Evolutionary conservation across 2,888 invertebrate species (phyloP).

Genomic region (Onchidella celtica): DNA sequence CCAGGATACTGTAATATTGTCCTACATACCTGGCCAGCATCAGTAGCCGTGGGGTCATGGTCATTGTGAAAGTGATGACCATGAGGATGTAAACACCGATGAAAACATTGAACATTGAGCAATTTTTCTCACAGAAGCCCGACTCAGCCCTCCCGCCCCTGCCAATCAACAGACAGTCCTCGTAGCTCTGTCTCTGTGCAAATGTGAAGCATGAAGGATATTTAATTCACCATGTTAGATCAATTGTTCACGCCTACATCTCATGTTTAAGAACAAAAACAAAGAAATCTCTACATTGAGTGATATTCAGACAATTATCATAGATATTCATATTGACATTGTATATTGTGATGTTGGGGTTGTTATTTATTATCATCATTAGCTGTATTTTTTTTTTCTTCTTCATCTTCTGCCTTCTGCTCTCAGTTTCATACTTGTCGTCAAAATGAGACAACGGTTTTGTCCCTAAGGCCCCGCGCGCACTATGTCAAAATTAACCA

Average conservation of each 20-base stretch:
- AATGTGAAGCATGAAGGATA: too few species aligned
- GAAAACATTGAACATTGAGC: not conserved
- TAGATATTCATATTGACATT: not conserved
- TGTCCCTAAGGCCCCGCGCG: too few species aligned
- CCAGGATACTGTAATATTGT: too few species aligned
- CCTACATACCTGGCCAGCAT: conserved; percentile 10
- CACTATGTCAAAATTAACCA: too few species aligned
- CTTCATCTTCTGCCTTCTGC: not conserved
- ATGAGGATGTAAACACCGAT: not conserved
- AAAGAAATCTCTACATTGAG: too few species aligned
- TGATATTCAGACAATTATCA: not conserved
- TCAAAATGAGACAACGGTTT: not conserved
- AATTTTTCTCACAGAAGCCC: not conserved
- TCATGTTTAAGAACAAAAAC: not conserved
- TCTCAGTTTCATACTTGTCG: not conserved
- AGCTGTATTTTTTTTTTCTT: not conserved
- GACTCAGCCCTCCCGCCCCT: not conserved
- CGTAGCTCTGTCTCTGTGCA: not conserved
- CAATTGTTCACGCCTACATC: not conserved
- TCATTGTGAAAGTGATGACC: not conserved
- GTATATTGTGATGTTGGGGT: not conserved
- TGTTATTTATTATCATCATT: not conserved
- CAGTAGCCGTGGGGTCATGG: not conserved
- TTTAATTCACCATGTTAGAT: too few species aligned
- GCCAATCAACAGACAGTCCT: not conserved